A percentile compares a stretch with the other conserved stretches of the same genome.
Conservation (phyloP, 2,888 invertebrate genomes). For the Macrophya annulata region DNA sequence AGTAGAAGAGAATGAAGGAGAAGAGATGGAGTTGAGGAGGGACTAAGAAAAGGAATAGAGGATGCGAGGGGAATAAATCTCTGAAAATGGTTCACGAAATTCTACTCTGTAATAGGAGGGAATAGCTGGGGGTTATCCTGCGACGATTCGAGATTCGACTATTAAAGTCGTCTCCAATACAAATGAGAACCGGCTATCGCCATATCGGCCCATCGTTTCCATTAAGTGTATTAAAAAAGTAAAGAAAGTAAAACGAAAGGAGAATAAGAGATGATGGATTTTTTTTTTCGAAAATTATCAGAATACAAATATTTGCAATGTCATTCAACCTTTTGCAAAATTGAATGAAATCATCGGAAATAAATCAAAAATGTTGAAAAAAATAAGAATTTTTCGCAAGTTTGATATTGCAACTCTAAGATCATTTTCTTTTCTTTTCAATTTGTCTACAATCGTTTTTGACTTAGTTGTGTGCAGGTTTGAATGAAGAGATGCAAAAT, state of each 20-base stretch:
- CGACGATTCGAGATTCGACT: background rate
- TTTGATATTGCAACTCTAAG: too few relatives aligned
- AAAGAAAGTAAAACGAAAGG: too few relatives aligned
- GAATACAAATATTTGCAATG: background rate
- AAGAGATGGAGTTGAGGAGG: background rate
- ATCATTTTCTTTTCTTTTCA: too few relatives aligned
- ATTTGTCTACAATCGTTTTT: too few relatives aligned
- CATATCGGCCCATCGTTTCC: background rate
- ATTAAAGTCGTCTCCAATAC: background rate
- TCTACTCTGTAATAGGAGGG: constrained; percentile 13
- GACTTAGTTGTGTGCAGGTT: too few relatives aligned
- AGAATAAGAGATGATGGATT: background rate
- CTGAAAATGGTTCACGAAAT: constrained; percentile 2
- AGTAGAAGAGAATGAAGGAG: background rate
- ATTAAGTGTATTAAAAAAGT: background rate
- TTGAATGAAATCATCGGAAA: background rate
- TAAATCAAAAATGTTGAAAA: too few relatives aligned
- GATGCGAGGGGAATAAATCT: background rate
- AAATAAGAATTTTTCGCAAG: too few relatives aligned
- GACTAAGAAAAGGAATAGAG: background rate
- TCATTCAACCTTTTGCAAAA: background rate
- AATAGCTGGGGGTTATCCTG: constrained; percentile 11
- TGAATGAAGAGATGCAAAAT: too few relatives aligned
- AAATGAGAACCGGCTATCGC: background rate
- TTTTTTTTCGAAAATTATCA: background rate